phyloP scores from a whole-genome alignment of 2,113 vertebrate species.

The Cheirogaleus medius region DNA sequence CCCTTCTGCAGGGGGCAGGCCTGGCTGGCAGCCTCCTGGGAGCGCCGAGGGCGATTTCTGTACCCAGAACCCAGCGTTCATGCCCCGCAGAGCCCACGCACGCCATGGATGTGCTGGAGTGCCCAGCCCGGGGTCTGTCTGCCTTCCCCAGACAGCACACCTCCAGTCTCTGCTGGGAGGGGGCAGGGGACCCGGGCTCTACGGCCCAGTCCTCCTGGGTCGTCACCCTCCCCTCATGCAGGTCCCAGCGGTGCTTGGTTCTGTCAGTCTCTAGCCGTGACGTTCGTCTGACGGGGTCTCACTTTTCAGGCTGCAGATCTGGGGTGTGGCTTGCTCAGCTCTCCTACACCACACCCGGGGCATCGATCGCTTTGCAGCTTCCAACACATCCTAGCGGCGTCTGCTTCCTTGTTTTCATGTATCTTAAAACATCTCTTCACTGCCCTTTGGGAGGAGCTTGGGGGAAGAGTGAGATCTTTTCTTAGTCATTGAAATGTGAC shows the following conservation, averaged over 20 bases:
- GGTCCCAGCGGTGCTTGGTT: background rate
- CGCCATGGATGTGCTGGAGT: fast-evolving
- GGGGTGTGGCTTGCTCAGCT: background rate
- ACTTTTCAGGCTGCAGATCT: background rate
- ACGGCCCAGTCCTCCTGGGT: background rate
- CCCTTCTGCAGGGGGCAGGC: background rate
- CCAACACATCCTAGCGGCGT: fast-evolving
- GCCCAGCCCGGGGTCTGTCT: background rate
- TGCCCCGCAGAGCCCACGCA: background rate
- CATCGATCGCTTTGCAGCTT: fast-evolving
- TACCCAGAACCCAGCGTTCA: background rate
- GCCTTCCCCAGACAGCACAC: too few species aligned
- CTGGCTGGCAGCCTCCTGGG: background rate
- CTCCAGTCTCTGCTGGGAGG: fast-evolving
- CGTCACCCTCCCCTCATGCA: too few species aligned
- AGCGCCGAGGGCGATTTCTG: background rate
- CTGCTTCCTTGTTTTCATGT: background rate
- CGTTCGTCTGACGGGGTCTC: background rate
- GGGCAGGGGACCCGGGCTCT: too few species aligned
- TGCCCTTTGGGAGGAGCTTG: background rate
- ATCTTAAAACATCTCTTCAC: background rate
- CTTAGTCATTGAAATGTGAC: background rate
- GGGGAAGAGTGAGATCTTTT: background rate
- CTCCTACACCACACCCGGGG: fast-evolving
- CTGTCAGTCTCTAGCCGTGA: fast-evolving